phyloP scores from a whole-genome alignment of 2,797 vertebrate species.

The Schizopygopsis pylzovi region DNA sequence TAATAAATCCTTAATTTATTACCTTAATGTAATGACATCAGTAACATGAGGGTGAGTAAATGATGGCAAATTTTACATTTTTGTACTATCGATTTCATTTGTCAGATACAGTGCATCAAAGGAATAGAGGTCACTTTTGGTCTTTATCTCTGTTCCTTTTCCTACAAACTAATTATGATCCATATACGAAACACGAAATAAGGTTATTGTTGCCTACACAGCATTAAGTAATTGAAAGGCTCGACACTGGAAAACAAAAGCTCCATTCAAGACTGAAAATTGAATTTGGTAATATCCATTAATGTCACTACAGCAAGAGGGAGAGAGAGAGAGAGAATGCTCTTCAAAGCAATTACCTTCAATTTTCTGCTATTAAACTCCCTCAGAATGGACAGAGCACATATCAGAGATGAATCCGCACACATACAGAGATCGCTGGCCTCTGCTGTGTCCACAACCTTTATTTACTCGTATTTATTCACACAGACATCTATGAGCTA shows the following conservation, averaged over 20 bases:
- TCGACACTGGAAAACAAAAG: conserved; percentile 53
- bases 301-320: conserved; percentile 27
- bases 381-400: conserved; percentile 36
- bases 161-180: conserved; percentile 25
- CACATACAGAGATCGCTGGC: conserved; percentile 29
- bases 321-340: conserved; percentile 29
- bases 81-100: neutral
- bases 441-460: conserved; percentile 7
- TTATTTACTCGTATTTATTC: neutral
- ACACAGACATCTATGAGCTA: neutral
- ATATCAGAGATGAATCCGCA: conserved; percentile 39
- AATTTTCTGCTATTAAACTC: conserved; percentile 53
- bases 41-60: neutral
- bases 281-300: conserved; percentile 52
- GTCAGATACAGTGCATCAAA: neutral
- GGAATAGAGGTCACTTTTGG: neutral
- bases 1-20: neutral
- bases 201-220: conserved; percentile 17
- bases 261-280: conserved; percentile 49
- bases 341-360: conserved; percentile 54
- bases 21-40: neutral
- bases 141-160: conserved; percentile 11
- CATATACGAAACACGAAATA: conserved; percentile 24
- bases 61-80: neutral
- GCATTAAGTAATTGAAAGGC: conserved; percentile 47